Evolutionary conservation across 2,888 invertebrate species (phyloP).

Genomic region (Microplitis manilae): DNA sequence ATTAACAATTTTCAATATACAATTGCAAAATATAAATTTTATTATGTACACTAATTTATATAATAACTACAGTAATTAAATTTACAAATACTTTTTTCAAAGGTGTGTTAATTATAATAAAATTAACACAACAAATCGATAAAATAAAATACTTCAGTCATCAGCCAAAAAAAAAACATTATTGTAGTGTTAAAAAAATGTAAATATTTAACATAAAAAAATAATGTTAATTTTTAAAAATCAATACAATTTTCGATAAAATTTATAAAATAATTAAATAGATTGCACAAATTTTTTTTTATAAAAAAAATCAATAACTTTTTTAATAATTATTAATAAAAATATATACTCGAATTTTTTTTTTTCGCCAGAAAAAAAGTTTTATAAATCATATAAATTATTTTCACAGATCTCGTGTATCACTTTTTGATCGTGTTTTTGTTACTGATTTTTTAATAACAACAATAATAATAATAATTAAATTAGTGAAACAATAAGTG

Average conservation of each 20-base stretch:
- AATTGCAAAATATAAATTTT: slow-evolving; percentile 21
- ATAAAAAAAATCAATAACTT: slow-evolving; percentile 1
- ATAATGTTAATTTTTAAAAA: slow-evolving; percentile 21
- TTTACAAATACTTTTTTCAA: slow-evolving; percentile 4
- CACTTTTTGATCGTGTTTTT: background rate
- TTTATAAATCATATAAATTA: background rate
- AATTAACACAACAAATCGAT: background rate
- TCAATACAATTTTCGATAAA: background rate
- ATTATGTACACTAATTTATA: slow-evolving; percentile 27
- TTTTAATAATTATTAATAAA: background rate
- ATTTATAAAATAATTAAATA: slow-evolving; percentile 1
- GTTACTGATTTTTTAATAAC: background rate
- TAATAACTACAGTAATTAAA: slow-evolving; percentile 11
- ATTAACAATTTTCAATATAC: background rate
- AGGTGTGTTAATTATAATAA: background rate
- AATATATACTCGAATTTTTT: background rate
- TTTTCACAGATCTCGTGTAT: background rate
- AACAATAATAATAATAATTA: background rate
- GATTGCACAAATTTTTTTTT: background rate
- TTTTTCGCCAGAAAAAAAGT: background rate
- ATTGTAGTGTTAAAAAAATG: slow-evolving; percentile 17
- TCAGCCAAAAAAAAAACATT: slow-evolving; percentile 16
- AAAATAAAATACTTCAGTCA: slow-evolving; percentile 6
- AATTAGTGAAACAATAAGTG: background rate
- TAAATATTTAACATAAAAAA: background rate